Evolutionary conservation across 2,797 vertebrate genomes (phyloP).

Genomic region (Gymnopithys bicolor): DNA sequence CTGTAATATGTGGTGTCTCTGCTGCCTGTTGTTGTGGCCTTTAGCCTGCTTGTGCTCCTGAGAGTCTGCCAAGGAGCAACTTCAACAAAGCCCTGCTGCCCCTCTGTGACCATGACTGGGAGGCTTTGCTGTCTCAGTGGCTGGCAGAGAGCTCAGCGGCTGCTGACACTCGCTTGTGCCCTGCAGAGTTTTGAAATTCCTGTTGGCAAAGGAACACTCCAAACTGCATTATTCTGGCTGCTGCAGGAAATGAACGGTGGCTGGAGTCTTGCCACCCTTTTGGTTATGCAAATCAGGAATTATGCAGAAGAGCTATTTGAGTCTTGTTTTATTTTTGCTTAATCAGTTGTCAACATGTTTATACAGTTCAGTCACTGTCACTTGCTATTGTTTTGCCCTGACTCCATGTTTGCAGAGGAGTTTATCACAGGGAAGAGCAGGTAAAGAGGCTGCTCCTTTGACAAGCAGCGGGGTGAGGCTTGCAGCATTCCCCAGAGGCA

Average conservation of each 20-base stretch:
- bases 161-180: not conserved
- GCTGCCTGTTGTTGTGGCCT: not conserved
- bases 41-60: not conserved
- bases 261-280: constrained; percentile 61
- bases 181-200: not conserved
- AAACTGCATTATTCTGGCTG: constrained; percentile 46
- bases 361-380: constrained; percentile 55
- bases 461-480: not conserved
- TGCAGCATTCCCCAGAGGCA: not conserved
- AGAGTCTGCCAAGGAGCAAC: not conserved
- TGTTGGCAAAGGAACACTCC: not conserved
- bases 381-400: constrained; percentile 52
- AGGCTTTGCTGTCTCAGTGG: not conserved
- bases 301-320: constrained; percentile 64
- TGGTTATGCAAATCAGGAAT: constrained; percentile 69
- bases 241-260: constrained; percentile 20
- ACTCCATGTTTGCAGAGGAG: not conserved
- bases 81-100: not conserved
- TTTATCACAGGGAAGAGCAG: constrained; percentile 38
- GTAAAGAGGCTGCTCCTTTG: constrained; percentile 15
- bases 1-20: not conserved
- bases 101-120: not conserved
- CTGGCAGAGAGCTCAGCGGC: not conserved
- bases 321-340: constrained; percentile 71
- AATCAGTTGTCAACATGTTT: constrained; percentile 71